Evolutionary conservation across 2,888 invertebrate genomes (phyloP).

Genomic region (Volucella bombylans): DNA sequence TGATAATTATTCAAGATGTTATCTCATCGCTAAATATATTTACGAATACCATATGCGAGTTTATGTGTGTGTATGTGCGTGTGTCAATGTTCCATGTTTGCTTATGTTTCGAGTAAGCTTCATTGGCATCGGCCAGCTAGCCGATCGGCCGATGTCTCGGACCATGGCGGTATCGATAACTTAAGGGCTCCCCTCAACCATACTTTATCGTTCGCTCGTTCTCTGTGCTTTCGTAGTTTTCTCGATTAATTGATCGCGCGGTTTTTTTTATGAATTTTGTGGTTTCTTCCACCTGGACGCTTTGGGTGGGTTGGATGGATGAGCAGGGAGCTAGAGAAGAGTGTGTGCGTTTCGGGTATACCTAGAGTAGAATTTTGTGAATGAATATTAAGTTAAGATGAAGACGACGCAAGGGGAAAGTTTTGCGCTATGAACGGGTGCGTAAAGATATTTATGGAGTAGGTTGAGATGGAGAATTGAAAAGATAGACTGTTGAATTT

Average conservation of each 20-base stretch:
- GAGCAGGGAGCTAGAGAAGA: neutral
- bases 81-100: constrained; percentile 23
- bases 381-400: constrained; percentile 50
- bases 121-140: constrained; percentile 18
- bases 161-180: constrained; percentile 44
- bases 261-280: neutral
- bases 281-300: neutral
- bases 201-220: constrained; percentile 37
- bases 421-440: constrained; percentile 9
- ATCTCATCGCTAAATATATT: constrained; percentile 58
- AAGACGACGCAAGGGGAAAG: neutral
- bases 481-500: constrained; percentile 4
- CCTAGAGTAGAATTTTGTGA: constrained; percentile 53
- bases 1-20: constrained; percentile 63
- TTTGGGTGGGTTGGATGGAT: neutral
- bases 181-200: constrained; percentile 57
- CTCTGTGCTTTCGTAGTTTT: constrained; percentile 26
- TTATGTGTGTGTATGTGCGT: constrained; percentile 8
- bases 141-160: neutral
- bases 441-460: constrained; percentile 38
- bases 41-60: neutral
- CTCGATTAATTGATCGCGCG: constrained; percentile 41
- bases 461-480: neutral
- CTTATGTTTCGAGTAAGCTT: constrained; percentile 43
- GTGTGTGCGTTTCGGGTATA: neutral